phyloP scores from a whole-genome alignment of 2,888 invertebrate species.

The Aleiodes alternator region DNA sequence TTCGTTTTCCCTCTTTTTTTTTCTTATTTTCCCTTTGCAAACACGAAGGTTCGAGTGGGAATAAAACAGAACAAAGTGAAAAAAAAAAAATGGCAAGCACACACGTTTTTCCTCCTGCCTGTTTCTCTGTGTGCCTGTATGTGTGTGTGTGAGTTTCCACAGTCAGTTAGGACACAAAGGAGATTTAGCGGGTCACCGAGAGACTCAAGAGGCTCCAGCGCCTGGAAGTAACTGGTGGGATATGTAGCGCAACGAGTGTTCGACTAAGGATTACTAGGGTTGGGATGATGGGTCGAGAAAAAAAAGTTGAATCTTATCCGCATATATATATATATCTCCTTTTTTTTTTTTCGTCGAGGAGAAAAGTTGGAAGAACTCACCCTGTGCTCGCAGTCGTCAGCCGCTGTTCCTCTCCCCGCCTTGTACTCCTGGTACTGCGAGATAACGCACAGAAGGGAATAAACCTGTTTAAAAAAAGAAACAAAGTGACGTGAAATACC shows the following conservation, averaged over 20 bases:
- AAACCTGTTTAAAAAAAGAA: slow-evolving; percentile 78
- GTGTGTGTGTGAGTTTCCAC: slow-evolving; percentile 10
- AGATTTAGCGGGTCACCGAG: slow-evolving; percentile 29
- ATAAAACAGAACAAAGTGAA: slow-evolving; percentile 13
- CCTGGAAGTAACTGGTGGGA: slow-evolving; percentile 25
- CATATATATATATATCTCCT: slow-evolving; percentile 7
- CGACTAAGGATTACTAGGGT: slow-evolving; percentile 10
- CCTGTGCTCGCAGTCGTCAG: slow-evolving; percentile 80
- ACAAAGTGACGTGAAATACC: too few species aligned
- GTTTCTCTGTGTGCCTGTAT: too few species aligned
- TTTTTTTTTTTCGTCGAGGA: not conserved
- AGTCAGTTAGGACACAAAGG: slow-evolving; percentile 10
- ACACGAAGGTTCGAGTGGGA: slow-evolving; percentile 1
- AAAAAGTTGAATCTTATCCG: too few species aligned
- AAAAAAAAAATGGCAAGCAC: slow-evolving; percentile 3
- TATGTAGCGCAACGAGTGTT: slow-evolving; percentile 15
- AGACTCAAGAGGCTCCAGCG: slow-evolving; percentile 27
- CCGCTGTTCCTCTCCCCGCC: slow-evolving; percentile 84
- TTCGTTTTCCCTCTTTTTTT: not conserved
- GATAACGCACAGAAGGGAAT: slow-evolving; percentile 88
- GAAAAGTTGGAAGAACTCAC: slow-evolving; percentile 70
- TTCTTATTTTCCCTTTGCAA: not conserved
- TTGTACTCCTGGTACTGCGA: slow-evolving; percentile 91
- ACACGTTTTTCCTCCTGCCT: not conserved
- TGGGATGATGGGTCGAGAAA: not conserved